These are phyloP conservation scores for Apoderus coryli DNA, from an alignment of 2,888 invertebrate species.

Conservation along the genomic window DNA sequence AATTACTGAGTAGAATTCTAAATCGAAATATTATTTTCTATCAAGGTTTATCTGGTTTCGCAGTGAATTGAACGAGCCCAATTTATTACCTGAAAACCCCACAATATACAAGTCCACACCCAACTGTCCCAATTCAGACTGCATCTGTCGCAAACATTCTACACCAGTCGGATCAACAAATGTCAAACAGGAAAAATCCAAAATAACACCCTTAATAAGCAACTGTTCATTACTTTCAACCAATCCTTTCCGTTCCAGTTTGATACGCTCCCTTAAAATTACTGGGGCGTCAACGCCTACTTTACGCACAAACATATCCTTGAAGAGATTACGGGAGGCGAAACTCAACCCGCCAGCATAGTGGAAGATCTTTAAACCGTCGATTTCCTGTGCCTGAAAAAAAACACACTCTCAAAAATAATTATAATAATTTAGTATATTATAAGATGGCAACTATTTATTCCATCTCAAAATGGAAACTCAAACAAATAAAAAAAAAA, in stretches of 20 bases:
- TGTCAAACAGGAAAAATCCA: slow-evolving; percentile 55
- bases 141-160: slow-evolving; percentile 40
- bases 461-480: no score
- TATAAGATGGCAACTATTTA: no score
- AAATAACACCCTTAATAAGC: slow-evolving; percentile 38
- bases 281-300: slow-evolving; percentile 35
- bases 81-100: slow-evolving; percentile 49
- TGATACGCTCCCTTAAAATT: slow-evolving; percentile 28
- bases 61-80: no score
- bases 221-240: slow-evolving; percentile 20
- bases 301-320: slow-evolving; percentile 35
- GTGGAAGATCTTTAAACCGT: slow-evolving; percentile 60
- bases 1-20: no score
- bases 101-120: slow-evolving; percentile 44
- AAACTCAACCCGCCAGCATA: slow-evolving; percentile 64
- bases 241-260: no score
- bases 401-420: no score
- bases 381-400: slow-evolving; percentile 50
- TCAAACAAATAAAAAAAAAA: no score
- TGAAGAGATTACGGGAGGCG: slow-evolving; percentile 50
- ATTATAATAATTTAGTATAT: no score
- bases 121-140: slow-evolving; percentile 39
- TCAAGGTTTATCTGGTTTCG: no score
- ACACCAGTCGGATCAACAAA: slow-evolving; percentile 60
- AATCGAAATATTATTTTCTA: no score